phyloP scores from a whole-genome alignment of 2,113 vertebrate genomes.

The Ornithorhynchus anatinus region DNA sequence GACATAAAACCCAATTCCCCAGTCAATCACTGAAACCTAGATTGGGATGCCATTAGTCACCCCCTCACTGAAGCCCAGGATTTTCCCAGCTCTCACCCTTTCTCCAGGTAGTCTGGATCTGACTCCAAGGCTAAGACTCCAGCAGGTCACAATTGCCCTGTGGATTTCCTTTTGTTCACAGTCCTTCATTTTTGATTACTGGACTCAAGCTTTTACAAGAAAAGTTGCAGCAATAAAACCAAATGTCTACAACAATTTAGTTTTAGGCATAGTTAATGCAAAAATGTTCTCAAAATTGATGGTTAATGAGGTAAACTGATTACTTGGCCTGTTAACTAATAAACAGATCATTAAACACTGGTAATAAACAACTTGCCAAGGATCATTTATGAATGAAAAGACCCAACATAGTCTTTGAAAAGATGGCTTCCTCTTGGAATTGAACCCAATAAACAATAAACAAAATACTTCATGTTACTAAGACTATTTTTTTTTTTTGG shows the following conservation, averaged over 20 bases:
- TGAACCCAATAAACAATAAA: not conserved
- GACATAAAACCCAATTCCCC: too few species aligned
- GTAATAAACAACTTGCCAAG: slow-evolving; percentile 75
- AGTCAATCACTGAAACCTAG: too few species aligned
- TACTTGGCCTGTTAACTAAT: slow-evolving; percentile 70
- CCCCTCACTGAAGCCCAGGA: too few species aligned
- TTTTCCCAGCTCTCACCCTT: too few species aligned
- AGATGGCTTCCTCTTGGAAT: slow-evolving; percentile 14
- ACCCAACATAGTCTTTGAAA: slow-evolving; percentile 47
- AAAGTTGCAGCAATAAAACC: slow-evolving; percentile 57
- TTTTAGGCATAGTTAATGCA: slow-evolving; percentile 68
- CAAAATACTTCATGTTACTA: too few species aligned
- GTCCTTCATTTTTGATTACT: slow-evolving; percentile 46
- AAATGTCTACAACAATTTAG: slow-evolving; percentile 70
- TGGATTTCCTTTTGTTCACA: not conserved
- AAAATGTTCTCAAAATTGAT: slow-evolving; percentile 70
- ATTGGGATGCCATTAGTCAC: too few species aligned
- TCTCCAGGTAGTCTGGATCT: too few species aligned
- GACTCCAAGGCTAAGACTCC: too few species aligned
- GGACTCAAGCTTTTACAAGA: slow-evolving; percentile 7
- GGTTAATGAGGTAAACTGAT: slow-evolving; percentile 71
- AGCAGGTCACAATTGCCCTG: not conserved
- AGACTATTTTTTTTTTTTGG: too few species aligned
- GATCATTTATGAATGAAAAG: slow-evolving; percentile 66
- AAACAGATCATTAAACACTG: slow-evolving; percentile 72